A percentile compares a stretch with the other conserved stretches of the same genome.
Evolutionary conservation across 2,888 invertebrate species (phyloP).

Genomic region (Lacanobia wlatinum): DNA sequence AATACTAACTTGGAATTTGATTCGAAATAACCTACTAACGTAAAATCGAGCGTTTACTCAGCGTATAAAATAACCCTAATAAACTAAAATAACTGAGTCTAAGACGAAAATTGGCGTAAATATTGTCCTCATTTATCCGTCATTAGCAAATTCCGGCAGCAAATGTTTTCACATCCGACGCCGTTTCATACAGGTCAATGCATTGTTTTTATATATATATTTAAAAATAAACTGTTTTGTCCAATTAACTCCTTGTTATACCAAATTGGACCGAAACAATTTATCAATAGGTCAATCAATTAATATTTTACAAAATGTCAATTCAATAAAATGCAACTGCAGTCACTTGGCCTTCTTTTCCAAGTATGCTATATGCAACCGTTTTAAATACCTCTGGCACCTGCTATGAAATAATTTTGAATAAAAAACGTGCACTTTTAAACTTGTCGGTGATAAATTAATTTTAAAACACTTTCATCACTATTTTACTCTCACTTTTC

Average conservation of each 20-base stretch:
- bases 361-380: constrained; percentile 21
- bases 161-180: constrained; percentile 78
- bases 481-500: constrained; percentile 66
- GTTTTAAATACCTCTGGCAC: constrained; percentile 44
- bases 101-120: constrained; percentile 64
- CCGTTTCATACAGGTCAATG: constrained; percentile 79
- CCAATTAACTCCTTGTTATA: constrained; percentile 50
- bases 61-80: constrained; percentile 15
- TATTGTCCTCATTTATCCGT: constrained; percentile 72
- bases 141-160: constrained; percentile 81
- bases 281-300: constrained; percentile 56
- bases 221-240: constrained; percentile 72
- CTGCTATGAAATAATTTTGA: constrained; percentile 35
- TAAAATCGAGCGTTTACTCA: neutral
- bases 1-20: neutral
- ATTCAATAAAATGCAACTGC: constrained; percentile 56
- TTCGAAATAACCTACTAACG: neutral
- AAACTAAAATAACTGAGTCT: constrained; percentile 35
- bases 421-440: constrained; percentile 19
- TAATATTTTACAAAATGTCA: constrained; percentile 49
- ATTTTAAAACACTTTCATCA: constrained; percentile 49
- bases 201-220: constrained; percentile 76
- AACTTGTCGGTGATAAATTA: constrained; percentile 15
- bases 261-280: constrained; percentile 40
- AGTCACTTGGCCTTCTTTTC: constrained; percentile 54